These are phyloP conservation scores for Catocala sponsa DNA, from an alignment of 2,888 invertebrate genomes.

Conservation along the genomic window DNA sequence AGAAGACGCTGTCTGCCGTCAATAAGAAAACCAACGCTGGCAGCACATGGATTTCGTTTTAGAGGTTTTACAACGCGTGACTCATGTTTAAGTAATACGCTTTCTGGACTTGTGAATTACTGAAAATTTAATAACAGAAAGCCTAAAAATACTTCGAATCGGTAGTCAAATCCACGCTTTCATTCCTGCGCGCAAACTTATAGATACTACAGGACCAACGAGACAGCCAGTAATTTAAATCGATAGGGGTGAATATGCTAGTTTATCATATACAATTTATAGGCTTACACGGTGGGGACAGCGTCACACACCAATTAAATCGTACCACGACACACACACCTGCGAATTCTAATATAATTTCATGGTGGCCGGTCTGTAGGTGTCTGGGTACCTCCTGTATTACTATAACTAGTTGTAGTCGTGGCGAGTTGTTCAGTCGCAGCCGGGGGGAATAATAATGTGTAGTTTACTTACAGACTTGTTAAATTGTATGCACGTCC, in stretches of 20 bases:
- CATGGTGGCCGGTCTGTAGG: constrained; percentile 35
- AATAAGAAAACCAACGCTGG: no score
- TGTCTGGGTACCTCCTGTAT: neutral
- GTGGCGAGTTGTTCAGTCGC: constrained; percentile 39
- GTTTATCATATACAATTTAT: constrained; percentile 7
- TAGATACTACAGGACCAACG: no score
- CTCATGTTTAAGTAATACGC: no score
- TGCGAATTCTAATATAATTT: constrained; percentile 46
- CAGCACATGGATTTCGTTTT: no score
- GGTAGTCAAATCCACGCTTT: no score
- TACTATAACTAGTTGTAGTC: constrained; percentile 25
- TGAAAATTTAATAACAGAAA: no score
- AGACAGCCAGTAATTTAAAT: neutral
- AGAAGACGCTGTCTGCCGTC: no score
- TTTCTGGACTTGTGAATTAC: no score
- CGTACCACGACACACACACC: constrained; percentile 33
- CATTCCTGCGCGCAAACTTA: no score
- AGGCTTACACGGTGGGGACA: constrained; percentile 10
- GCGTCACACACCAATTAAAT: constrained; percentile 39
- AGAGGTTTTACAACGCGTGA: no score
- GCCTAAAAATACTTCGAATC: no score
- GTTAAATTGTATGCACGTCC: constrained; percentile 69
- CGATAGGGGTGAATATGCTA: constrained; percentile 1
- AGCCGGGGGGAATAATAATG: constrained; percentile 63
- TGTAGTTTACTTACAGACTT: constrained; percentile 64